These are phyloP conservation scores for Leistus spinibarbis DNA, from an alignment of 2,888 invertebrate species.

Conservation along the genomic window DNA sequence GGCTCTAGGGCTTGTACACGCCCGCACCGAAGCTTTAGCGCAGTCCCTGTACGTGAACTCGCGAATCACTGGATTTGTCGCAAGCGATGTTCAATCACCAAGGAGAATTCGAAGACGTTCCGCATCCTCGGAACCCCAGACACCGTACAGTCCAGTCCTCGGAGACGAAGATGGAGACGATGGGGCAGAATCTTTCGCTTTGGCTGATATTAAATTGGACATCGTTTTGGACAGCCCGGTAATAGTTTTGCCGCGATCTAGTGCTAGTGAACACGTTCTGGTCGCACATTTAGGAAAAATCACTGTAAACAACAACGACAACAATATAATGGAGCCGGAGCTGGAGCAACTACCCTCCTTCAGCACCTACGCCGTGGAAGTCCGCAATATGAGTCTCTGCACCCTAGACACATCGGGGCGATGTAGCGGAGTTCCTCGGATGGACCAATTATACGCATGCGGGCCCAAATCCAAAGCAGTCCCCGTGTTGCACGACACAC, in stretches of 20 bases:
- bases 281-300: conserved; percentile 94
- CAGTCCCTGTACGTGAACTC: conserved; percentile 66
- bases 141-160: conserved; percentile 54
- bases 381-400: conserved; percentile 87
- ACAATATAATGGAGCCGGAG: too few species aligned
- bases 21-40: conserved; percentile 65
- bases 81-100: conserved; percentile 57
- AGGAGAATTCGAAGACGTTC: conserved; percentile 57
- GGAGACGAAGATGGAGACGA: conserved; percentile 47
- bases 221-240: conserved; percentile 90
- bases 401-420: conserved; percentile 69
- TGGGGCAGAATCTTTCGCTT: not conserved
- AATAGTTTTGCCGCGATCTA: conserved; percentile 81
- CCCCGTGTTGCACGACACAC: conserved; percentile 89
- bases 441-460: conserved; percentile 68
- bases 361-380: conserved; percentile 67
- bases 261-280: conserved; percentile 80
- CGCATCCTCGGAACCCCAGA: conserved; percentile 54
- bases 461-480: conserved; percentile 67
- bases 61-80: conserved; percentile 55
- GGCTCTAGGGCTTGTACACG: conserved; percentile 86
- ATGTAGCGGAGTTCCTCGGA: conserved; percentile 47
- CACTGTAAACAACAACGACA: conserved; percentile 61
- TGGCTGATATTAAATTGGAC: conserved; percentile 64
- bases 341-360: conserved; percentile 43